phyloP scores from a whole-genome alignment of 2,888 invertebrate species.

The Yponomeuta malinellus region DNA sequence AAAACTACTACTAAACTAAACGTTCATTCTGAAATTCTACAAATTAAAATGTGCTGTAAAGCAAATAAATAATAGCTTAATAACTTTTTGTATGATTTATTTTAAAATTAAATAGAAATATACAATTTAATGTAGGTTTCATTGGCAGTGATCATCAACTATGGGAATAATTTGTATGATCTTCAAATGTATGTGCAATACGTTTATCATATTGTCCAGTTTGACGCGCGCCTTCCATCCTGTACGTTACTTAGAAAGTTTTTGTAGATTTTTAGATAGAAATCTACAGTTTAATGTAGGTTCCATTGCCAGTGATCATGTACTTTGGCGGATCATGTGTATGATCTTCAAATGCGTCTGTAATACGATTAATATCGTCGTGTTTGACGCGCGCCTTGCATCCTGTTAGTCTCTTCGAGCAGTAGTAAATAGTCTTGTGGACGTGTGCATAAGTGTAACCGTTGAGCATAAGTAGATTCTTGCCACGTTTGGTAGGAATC shows the following conservation, averaged over 20 bases:
- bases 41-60: no score
- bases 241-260: conserved; percentile 17
- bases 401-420: conserved; percentile 15
- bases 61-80: no score
- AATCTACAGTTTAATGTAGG: conserved; percentile 9
- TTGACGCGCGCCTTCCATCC: conserved; percentile 15
- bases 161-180: background rate
- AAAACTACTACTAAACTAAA: no score
- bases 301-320: background rate
- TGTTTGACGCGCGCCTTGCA: conserved; percentile 11
- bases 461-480: background rate
- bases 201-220: background rate
- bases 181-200: no score
- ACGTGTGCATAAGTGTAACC: background rate
- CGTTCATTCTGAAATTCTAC: no score
- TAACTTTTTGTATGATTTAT: no score
- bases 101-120: background rate
- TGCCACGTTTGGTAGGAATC: background rate
- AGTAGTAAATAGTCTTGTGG: background rate
- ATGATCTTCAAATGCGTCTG: background rate
- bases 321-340: conserved; percentile 8
- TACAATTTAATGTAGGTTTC: conserved; percentile 6
- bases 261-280: background rate
- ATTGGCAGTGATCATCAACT: background rate
- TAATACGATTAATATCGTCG: background rate